A percentile compares a stretch with the other conserved stretches of the same genome.
Evolutionary conservation across 2,888 invertebrate species (phyloP).

Genomic region (Mimachlamys varia): DNA sequence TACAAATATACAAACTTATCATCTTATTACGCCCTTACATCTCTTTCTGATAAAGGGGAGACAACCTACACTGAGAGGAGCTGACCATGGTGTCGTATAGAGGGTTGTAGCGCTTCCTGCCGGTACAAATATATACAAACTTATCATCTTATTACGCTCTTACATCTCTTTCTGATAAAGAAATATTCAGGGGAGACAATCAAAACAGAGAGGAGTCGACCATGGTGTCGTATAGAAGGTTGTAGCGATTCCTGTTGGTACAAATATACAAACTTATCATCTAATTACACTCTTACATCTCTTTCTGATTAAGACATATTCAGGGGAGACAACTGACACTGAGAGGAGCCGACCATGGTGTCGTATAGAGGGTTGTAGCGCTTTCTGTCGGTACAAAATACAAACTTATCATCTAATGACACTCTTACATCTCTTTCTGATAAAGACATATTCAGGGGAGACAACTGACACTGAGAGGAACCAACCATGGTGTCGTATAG

Average conservation of each 20-base stretch:
- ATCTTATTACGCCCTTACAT: too few species aligned
- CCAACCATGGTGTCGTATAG: conserved; percentile 52
- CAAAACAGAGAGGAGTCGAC: conserved; percentile 45
- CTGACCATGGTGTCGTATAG: background rate
- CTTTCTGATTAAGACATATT: too few species aligned
- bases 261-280: background rate
- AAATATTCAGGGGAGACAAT: background rate
- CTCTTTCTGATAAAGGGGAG: background rate
- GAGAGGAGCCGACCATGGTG: too few species aligned
- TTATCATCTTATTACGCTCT: too few species aligned
- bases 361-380: too few species aligned
- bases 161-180: too few species aligned
- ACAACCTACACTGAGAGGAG: background rate
- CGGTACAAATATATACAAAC: too few species aligned
- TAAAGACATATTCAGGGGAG: background rate
- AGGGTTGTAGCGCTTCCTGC: too few species aligned
- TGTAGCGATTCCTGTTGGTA: conserved; percentile 49
- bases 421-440: too few species aligned
- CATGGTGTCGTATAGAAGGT: conserved; percentile 52
- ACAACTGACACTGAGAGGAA: conserved; percentile 40
- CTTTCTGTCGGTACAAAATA: too few species aligned
- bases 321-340: background rate
- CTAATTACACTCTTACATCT: too few species aligned
- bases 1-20: background rate
- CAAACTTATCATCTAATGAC: too few species aligned